phyloP scores from a whole-genome alignment of 1,140 invertebrate genomes.

The Diorhabda sublineata region DNA sequence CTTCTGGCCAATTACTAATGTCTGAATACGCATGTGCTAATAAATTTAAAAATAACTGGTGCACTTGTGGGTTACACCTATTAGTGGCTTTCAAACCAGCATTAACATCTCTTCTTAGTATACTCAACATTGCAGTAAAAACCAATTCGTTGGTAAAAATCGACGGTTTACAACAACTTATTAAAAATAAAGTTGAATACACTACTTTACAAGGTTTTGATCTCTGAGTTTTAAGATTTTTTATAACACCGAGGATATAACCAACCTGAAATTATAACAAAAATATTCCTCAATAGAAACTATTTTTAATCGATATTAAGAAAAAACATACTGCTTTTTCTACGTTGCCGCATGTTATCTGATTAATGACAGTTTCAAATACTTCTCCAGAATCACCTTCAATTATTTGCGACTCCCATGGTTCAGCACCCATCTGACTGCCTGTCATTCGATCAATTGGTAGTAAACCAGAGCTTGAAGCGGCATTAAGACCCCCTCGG shows the following conservation, averaged over 20 bases:
- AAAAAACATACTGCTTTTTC: constrained; percentile 56
- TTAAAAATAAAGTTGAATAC: constrained; percentile 73
- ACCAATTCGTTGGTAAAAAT: constrained; percentile 78
- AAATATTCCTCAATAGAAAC: constrained; percentile 46
- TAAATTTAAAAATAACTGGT: constrained; percentile 82
- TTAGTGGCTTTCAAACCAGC: constrained; percentile 64
- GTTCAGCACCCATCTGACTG: constrained; percentile 45
- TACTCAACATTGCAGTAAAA: constrained; percentile 72
- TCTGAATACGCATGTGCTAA: constrained; percentile 77
- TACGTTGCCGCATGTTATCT: constrained; percentile 57
- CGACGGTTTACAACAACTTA: constrained; percentile 74
- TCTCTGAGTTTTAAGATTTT: constrained; percentile 60
- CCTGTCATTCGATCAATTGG: constrained; percentile 28
- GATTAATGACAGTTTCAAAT: constrained; percentile 55
- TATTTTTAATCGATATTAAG: background rate
- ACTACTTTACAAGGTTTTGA: constrained; percentile 78
- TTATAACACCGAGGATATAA: constrained; percentile 58
- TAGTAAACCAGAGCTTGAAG: constrained; percentile 42
- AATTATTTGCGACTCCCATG: constrained; percentile 55
- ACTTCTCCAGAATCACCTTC: constrained; percentile 60
- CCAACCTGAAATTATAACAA: constrained; percentile 48
- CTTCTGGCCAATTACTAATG: constrained; percentile 71
- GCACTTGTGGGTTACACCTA: constrained; percentile 76
- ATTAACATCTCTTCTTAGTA: constrained; percentile 75
- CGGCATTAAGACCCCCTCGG: constrained; percentile 37